Base-by-base conservation (phyloP, 2,888 invertebrate genomes). In the Drosophila mercatorum region DNA sequence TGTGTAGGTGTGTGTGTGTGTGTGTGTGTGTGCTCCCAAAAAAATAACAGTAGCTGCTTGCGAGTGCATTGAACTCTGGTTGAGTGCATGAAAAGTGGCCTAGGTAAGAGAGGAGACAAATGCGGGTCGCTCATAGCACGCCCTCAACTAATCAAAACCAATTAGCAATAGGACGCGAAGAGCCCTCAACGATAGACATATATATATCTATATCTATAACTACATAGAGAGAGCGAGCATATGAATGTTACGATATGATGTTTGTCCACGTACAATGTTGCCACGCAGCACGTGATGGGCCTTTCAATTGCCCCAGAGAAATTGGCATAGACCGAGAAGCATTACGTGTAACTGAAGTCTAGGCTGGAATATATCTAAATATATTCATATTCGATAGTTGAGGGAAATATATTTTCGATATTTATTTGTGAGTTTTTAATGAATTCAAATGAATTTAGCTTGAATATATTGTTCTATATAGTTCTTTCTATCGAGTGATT, bases 111-210 rank as follows among this genome's bases (percentile, higher is more conserved):
- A 17, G 8, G 56, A 36, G 46, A 40, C 8, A 65, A 40, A 41
- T 56, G 44, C 52, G 65, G 75, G 64, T 52, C 49, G 52, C 70
- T 76, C 68, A 38, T 22, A 47, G 71, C 60, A 77, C 81, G 84
- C 88, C 88, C 83, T 71, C 76, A 77, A 87, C 84, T 81, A 87
- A 83, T 81, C 79, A 81, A 87, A 85, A 80, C 41, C 83, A 84
- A 84, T 84, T 84, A 84, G 83, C 86, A 88, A 68, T 66, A 64
- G 64, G 74, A 61, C 78, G 80, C 73, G 66, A 80, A 75, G 66
- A 77, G 79, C 71, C 56, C 52, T 49, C 64, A 38, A 28, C 11
- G 36, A 59, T 63, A 52, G 60, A 41, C 11, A 47, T 34, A 34
- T 34, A 34, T 34, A 34, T 41, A 4, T 2, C 28, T 14, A 22